Evolutionary conservation across 1,140 invertebrate genomes (phyloP).

Genomic region (Habropoda laboriosa): DNA sequence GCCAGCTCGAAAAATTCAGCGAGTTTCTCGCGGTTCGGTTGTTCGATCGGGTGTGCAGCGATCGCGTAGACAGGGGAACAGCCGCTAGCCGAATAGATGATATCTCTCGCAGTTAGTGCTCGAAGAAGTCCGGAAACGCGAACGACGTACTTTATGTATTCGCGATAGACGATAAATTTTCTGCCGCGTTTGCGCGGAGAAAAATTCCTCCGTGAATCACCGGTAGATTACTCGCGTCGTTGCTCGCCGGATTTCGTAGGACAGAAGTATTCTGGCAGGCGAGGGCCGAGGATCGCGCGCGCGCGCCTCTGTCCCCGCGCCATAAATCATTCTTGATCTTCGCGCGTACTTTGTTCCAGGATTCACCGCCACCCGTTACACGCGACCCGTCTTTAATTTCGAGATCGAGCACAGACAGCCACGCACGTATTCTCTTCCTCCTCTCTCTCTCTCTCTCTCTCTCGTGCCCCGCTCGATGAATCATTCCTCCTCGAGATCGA

Average conservation of each 20-base stretch:
- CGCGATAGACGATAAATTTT: slow-evolving; percentile 56
- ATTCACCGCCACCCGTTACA: slow-evolving; percentile 15
- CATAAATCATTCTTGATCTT: slow-evolving; percentile 59
- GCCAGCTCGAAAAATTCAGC: slow-evolving; percentile 4
- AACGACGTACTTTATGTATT: slow-evolving; percentile 35
- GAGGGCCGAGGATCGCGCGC: slow-evolving; percentile 33
- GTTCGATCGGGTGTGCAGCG: neutral
- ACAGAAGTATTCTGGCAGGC: slow-evolving; percentile 52
- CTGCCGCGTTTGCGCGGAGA: slow-evolving; percentile 33
- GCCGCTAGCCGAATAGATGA: neutral
- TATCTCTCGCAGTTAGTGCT: slow-evolving; percentile 27
- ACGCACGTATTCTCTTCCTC: neutral
- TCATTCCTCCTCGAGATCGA: slow-evolving; percentile 12
- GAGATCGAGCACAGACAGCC: neutral
- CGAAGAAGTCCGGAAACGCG: slow-evolving; percentile 28
- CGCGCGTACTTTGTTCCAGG: slow-evolving; percentile 36
- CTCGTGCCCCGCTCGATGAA: slow-evolving; percentile 6
- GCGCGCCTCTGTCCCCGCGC: slow-evolving; percentile 20
- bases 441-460: no score
- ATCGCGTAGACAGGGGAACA: neutral
- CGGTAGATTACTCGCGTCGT: slow-evolving; percentile 63
- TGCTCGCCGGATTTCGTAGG: slow-evolving; percentile 58
- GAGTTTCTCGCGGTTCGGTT: neutral
- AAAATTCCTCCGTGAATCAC: slow-evolving; percentile 66
- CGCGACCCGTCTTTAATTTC: neutral